Evolutionary conservation across 1,140 invertebrate species (phyloP), one percentile per base, ranked within the genome.

Genomic region (Drosophila albomicans): DNA sequence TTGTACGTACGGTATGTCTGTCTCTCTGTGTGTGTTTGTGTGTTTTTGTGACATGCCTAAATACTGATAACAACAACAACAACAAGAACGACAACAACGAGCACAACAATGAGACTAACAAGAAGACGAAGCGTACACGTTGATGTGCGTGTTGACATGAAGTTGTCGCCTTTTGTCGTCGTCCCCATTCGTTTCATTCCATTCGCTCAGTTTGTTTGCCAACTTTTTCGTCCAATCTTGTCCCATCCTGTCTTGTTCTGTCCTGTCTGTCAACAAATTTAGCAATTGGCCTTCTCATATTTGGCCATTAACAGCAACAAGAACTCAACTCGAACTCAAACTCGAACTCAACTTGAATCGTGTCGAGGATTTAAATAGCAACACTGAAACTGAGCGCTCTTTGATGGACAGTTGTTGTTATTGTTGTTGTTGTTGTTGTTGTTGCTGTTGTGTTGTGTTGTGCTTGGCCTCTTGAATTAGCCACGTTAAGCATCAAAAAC

Each of bases 61-160:
- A 52, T 63, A 43, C 43, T 57, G 69, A 32, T 56, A 16, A 46
- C 45, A 58, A 67, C 63, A 59, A 67, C 63, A 59, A 49, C 43
- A 71, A 38, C 54, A 35, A 13, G 7, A 41, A 8, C 45, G 41
- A 59, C 46, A 63, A 25, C 28, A 38, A 38, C 32, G 35, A 38
- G 35, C 6, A 10, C 7, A 7, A 8, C 7, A 38, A 2, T 8
- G 35, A 38, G 7, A 38, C 5, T 32, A 32, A 32, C 35, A 38
- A n/a, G 8, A 6, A 49, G 62, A 38, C 30, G 46, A 32, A 38
- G 30, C n/a, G 16, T 11, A 52, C 51, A 52, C 48, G 30, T 61
- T 54, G 64, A 73, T 52, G 64, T 73, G 70, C 63, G 64, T 73
- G 70, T 67, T 59, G 64, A 73, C 64, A 67, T 52, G 35, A 73